phyloP scores from a whole-genome alignment of 2,797 vertebrate species.

The Lophotriccus pileatus region DNA sequence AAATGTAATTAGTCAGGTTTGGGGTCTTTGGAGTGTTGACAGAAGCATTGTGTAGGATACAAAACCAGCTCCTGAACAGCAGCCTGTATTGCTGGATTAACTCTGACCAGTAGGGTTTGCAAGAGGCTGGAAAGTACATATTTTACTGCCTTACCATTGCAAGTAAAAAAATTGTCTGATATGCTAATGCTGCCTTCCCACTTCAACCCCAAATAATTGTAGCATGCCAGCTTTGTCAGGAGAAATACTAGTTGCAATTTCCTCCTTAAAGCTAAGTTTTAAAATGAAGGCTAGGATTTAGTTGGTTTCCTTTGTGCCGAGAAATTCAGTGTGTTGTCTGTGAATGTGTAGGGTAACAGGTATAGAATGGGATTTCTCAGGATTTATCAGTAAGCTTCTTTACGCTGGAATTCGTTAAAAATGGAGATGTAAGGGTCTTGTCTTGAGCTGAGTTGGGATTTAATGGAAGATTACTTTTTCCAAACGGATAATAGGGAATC shows the following conservation, averaged over 20 bases:
- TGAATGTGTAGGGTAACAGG: not conserved
- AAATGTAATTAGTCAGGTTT: slow-evolving; percentile 80
- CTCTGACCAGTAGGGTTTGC: not conserved
- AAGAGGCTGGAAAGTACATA: not conserved
- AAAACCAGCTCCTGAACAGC: slow-evolving; percentile 63
- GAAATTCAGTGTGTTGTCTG: not conserved
- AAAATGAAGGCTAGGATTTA: not conserved
- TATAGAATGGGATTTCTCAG: not conserved
- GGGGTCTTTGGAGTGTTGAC: slow-evolving; percentile 78
- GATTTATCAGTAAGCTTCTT: not conserved
- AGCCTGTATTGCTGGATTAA: not conserved
- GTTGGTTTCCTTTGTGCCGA: not conserved
- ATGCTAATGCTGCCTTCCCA: not conserved
- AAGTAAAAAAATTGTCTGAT: not conserved
- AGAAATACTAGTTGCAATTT: not conserved
- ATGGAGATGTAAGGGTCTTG: not conserved
- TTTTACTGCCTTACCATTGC: not conserved
- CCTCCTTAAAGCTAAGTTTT: not conserved
- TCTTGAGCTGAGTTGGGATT: not conserved
- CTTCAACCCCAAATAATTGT: not conserved
- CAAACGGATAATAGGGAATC: not conserved
- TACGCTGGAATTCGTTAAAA: not conserved
- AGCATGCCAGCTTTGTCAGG: not conserved
- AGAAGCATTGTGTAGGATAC: slow-evolving; percentile 75
- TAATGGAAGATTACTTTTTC: not conserved